Evolutionary conservation across 2,888 invertebrate species (phyloP).

Genomic region (Temnothorax ravouxi): DNA sequence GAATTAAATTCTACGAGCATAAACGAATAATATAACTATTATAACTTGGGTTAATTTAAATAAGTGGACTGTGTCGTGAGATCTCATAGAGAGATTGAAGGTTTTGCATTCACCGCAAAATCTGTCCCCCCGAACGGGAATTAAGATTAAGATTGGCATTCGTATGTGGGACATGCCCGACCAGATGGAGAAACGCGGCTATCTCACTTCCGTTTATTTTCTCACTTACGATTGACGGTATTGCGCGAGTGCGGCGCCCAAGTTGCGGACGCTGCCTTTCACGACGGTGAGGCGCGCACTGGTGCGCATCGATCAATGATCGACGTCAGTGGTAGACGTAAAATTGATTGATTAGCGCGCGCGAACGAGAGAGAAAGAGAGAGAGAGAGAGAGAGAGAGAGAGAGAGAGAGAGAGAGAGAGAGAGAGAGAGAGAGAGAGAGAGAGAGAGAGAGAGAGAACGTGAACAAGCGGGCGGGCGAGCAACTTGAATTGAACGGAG

Average conservation of each 20-base stretch:
- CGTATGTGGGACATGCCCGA: not conserved
- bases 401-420: no score
- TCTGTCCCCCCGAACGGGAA: not conserved
- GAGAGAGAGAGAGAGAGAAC: no score
- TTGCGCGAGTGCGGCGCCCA: constrained; percentile 12
- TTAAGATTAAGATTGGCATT: not conserved
- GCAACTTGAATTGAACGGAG: constrained; percentile 48
- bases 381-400: no score
- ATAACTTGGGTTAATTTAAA: not conserved
- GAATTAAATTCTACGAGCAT: not conserved
- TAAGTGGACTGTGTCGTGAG: not conserved
- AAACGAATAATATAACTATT: not conserved
- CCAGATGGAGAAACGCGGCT: not conserved
- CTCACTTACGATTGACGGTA: constrained; percentile 21
- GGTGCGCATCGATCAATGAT: constrained; percentile 44
- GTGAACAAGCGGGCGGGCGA: constrained; percentile 1
- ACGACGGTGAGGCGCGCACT: not conserved
- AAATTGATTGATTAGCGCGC: constrained; percentile 47
- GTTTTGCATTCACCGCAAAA: not conserved
- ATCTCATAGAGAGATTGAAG: not conserved
- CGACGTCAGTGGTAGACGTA: constrained; percentile 37
- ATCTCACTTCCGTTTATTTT: constrained; percentile 40
- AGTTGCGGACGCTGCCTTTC: constrained; percentile 9
- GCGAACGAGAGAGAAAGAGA: constrained; percentile 1
- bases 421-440: no score